Percentiles rank a stretch among this genome's conserved stretches.
These are phyloP conservation scores for Loxodonta africana DNA, from an alignment of 2,113 vertebrate species.

Conservation along the genomic window DNA sequence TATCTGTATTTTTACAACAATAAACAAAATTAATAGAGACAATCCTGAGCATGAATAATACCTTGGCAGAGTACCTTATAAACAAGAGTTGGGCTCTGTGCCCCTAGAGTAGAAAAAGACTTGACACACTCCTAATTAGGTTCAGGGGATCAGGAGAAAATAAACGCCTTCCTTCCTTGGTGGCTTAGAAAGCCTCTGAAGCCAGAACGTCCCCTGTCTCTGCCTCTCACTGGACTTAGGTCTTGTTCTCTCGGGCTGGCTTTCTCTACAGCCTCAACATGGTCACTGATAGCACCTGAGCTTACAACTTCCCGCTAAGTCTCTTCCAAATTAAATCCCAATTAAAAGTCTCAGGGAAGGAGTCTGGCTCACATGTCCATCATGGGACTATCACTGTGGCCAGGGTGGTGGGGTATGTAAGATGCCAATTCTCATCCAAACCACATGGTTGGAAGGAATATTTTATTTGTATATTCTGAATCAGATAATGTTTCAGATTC, in stretches of 20 bases:
- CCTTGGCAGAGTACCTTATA: background rate
- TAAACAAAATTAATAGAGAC: background rate
- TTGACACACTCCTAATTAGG: background rate
- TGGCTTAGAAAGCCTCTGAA: background rate
- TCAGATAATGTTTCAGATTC: constrained; percentile 25
- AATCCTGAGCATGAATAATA: background rate
- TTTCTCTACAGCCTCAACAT: background rate
- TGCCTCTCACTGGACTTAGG: background rate
- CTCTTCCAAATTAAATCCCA: background rate
- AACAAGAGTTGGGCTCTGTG: background rate
- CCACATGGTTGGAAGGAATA: background rate
- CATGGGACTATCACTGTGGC: background rate
- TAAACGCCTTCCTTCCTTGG: background rate
- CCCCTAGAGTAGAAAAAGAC: background rate
- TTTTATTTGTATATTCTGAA: background rate
- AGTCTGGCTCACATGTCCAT: background rate
- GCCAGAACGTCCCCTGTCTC: background rate
- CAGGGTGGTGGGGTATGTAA: background rate
- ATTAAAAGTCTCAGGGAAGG: background rate
- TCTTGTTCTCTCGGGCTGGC: background rate
- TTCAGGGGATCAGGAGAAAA: background rate
- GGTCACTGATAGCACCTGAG: too few relatives aligned
- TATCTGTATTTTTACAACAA: background rate
- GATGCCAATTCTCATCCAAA: background rate
- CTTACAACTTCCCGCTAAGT: background rate